Evolutionary conservation across 2,888 invertebrate species (phyloP).

Genomic region (Trachelus troglodyta): DNA sequence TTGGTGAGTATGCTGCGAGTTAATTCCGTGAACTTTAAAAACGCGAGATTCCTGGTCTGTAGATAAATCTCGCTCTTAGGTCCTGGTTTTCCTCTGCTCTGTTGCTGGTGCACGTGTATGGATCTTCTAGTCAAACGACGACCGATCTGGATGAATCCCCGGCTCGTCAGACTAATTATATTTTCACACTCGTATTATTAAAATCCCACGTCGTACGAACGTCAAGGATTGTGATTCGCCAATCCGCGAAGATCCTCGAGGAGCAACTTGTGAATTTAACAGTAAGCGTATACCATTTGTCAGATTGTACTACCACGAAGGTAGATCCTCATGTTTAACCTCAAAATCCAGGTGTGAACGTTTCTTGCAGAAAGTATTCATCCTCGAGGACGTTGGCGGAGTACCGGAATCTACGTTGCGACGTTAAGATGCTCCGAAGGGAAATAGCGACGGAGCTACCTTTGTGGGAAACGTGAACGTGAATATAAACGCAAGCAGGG

Average conservation of each 20-base stretch:
- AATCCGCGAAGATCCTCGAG: background rate
- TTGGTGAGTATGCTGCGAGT: background rate
- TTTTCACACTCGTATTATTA: background rate
- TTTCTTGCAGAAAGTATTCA: background rate
- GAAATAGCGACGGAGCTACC: background rate
- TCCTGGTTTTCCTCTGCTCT: background rate
- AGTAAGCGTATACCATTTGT: background rate
- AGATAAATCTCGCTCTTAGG: background rate
- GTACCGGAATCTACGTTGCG: background rate
- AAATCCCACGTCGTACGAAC: background rate
- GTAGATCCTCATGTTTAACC: background rate
- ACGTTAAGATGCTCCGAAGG: background rate
- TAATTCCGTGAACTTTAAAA: background rate
- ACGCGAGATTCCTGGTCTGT: background rate
- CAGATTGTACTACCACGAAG: background rate
- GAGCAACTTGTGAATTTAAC: background rate
- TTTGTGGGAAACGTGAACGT: background rate
- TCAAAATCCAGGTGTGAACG: background rate
- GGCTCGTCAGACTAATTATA: background rate
- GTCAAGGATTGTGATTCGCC: background rate
- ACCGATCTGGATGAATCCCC: background rate
- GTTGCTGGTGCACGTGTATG: background rate
- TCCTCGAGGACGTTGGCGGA: background rate
- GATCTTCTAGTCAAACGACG: background rate
- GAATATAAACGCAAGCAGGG: slow-evolving; percentile 12